A percentile compares a stretch with the other conserved stretches of the same genome.
These are phyloP conservation scores for Meteorus colon DNA, from an alignment of 2,888 invertebrate genomes.

Conservation along the genomic window DNA sequence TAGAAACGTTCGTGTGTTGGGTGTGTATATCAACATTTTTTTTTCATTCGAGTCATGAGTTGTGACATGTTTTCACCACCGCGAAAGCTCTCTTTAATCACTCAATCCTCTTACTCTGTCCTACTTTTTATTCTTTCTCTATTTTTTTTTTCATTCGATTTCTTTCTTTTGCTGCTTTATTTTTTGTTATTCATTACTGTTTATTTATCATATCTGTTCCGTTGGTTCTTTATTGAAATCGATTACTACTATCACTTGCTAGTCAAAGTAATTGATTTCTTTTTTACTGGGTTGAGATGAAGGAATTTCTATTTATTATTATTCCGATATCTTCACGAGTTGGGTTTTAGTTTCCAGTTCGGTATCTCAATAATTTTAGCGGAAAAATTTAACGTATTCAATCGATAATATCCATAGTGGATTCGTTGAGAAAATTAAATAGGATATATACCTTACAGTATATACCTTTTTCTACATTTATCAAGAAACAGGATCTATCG, in stretches of 20 bases:
- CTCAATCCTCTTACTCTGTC: conserved; percentile 25
- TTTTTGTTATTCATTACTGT: background rate
- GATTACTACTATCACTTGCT: too few relatives aligned
- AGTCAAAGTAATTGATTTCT: too few relatives aligned
- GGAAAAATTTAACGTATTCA: background rate
- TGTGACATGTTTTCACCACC: background rate
- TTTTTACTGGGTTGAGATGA: too few relatives aligned
- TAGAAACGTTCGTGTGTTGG: background rate
- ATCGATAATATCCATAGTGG: background rate
- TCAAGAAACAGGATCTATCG: conserved; percentile 1
- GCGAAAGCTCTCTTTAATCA: conserved; percentile 3
- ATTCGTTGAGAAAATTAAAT: background rate
- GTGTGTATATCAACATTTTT: background rate
- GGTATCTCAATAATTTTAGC: background rate
- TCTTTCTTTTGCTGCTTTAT: background rate
- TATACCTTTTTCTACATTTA: background rate
- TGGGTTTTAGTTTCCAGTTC: background rate
- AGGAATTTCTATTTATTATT: background rate
- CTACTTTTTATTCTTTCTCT: conserved; percentile 5
- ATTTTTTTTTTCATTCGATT: background rate
- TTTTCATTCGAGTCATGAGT: background rate
- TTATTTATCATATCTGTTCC: too few relatives aligned
- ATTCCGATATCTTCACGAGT: background rate
- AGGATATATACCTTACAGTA: background rate
- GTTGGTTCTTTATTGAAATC: too few relatives aligned